A percentile compares a stretch with the other conserved stretches of the same genome.
Evolutionary conservation across 2,113 vertebrate species (phyloP).

Genomic region (Typhlomys cinereus): DNA sequence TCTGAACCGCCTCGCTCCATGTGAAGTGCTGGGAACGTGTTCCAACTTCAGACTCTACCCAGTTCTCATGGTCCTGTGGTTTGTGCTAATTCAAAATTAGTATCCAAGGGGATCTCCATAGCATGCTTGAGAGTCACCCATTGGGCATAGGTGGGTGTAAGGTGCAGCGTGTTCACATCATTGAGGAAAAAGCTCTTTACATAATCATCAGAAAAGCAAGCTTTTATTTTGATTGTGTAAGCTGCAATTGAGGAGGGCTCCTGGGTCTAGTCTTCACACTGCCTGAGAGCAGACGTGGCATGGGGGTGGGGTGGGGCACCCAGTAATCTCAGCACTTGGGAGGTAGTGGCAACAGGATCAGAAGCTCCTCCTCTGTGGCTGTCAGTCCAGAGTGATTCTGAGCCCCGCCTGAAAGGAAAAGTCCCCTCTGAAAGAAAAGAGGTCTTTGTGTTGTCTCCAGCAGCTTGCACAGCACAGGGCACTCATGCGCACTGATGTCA

Average conservation of each 20-base stretch:
- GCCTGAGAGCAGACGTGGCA: not conserved
- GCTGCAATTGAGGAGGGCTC: constrained; percentile 28
- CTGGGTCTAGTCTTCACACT: not conserved
- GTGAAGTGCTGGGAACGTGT: not conserved
- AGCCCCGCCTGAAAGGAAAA: not conserved
- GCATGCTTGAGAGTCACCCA: not conserved
- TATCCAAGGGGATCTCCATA: not conserved
- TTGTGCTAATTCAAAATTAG: constrained; percentile 43
- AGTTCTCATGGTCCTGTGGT: not conserved
- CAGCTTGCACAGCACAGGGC: not conserved
- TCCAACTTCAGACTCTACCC: not conserved
- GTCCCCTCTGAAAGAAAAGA: not conserved
- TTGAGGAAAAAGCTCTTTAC: not conserved
- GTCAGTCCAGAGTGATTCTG: not conserved
- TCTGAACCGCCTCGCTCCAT: not conserved
- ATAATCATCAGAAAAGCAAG: constrained; percentile 1
- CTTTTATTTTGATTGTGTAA: constrained; percentile 34
- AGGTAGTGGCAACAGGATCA: not conserved
- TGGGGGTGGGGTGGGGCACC: not conserved
- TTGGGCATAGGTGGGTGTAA: constrained; percentile 40
- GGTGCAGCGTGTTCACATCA: not conserved
- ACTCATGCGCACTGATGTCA: not conserved
- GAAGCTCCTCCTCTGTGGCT: too few relatives aligned
- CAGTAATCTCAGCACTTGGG: not conserved
- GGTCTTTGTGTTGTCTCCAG: not conserved